Conservation (phyloP, 2,113 vertebrate species). For the Apeltes quadracus region DNA sequence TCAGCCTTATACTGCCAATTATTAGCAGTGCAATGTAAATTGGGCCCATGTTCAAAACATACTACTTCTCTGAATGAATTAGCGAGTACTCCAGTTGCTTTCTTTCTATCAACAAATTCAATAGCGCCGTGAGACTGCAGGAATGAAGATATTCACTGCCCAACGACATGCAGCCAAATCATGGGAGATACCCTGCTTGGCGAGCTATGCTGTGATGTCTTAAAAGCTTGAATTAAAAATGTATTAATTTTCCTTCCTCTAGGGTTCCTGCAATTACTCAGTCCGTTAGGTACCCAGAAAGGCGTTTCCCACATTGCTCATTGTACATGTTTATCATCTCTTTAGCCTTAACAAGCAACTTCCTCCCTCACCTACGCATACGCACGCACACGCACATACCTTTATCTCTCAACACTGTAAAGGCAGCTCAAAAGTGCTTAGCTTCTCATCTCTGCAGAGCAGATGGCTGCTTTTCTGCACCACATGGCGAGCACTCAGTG, state of each 20-base stretch:
- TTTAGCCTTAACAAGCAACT: conserved; percentile 1
- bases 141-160: conserved; percentile 58
- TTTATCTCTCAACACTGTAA: conserved; percentile 30
- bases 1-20: conserved; percentile 36
- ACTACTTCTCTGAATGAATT: conserved; percentile 36
- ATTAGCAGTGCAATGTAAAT: conserved; percentile 2
- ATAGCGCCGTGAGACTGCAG: conserved; percentile 48
- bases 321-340: conserved; percentile 32
- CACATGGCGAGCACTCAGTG: conserved; percentile 71
- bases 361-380: conserved; percentile 28
- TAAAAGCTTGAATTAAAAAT: conserved; percentile 63
- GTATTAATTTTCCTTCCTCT: conserved; percentile 52
- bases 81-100: conserved; percentile 37
- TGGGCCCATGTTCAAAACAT: not conserved
- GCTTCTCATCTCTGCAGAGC: conserved; percentile 61
- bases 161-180: conserved; percentile 60
- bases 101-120: conserved; percentile 68
- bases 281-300: conserved; percentile 25
- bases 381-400: not conserved
- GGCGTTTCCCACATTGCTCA: conserved; percentile 29
- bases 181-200: conserved; percentile 57
- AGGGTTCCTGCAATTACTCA: conserved; percentile 55
- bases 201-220: conserved; percentile 39
- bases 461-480: conserved; percentile 74
- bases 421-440: conserved; percentile 44